These are phyloP conservation scores for Eclectus roratus DNA, from an alignment of 2,113 vertebrate genomes.

Conservation along the genomic window DNA sequence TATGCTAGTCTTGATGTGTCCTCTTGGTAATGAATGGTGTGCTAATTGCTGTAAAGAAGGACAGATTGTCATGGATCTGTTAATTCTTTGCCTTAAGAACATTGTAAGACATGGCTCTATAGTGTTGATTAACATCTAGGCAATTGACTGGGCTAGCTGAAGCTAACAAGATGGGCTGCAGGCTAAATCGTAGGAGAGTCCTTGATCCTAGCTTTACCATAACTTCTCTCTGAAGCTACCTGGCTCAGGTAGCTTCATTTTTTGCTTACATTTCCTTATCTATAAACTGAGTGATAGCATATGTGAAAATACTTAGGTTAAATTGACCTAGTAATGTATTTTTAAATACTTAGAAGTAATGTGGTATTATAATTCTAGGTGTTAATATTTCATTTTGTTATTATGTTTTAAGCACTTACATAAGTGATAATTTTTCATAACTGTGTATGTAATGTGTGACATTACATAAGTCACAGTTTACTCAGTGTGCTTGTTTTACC, in stretches of 20 bases:
- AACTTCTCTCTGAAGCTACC: not conserved
- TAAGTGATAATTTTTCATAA: not conserved
- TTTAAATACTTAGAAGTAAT: not conserved
- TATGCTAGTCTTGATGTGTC: not conserved
- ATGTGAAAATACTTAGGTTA: not conserved
- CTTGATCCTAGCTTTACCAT: not conserved
- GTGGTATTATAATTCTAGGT: not conserved
- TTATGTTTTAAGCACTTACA: not conserved
- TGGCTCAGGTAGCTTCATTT: not conserved
- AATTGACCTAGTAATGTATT: not conserved
- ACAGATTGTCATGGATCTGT: not conserved
- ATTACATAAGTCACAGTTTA: not conserved
- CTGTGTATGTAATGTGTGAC: not conserved
- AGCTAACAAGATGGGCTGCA: not conserved
- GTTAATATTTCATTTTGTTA: not conserved
- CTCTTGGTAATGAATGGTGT: not conserved
- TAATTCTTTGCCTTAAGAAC: not conserved
- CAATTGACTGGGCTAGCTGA: not conserved
- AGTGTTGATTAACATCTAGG: not conserved
- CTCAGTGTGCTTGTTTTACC: not conserved
- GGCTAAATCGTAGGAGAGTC: not conserved
- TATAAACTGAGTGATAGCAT: rapidly evolving
- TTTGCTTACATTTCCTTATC: not conserved
- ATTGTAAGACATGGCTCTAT: rapidly evolving
- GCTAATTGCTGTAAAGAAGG: not conserved